These are phyloP conservation scores for Drosophila bifasciata DNA, from an alignment of 1,140 invertebrate genomes.

Conservation along the genomic window DNA sequence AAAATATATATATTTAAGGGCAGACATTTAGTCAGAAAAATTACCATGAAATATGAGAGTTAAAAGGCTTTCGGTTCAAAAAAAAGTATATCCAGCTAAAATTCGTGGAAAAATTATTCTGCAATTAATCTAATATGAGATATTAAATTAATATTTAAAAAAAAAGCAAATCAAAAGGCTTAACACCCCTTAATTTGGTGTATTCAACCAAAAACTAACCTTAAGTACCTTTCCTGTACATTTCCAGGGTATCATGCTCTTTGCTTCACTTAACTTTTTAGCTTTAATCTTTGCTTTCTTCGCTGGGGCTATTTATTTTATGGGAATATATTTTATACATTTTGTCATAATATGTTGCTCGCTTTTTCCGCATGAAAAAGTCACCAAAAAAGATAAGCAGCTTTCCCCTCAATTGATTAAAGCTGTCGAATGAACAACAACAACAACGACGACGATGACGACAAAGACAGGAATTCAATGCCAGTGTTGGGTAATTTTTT, in stretches of 20 bases:
- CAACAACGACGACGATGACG: constrained; percentile 31
- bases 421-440: constrained; percentile 36
- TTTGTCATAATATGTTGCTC: constrained; percentile 61
- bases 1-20: too few relatives aligned
- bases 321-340: constrained; percentile 15
- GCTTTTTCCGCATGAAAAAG: constrained; percentile 45
- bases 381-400: constrained; percentile 32
- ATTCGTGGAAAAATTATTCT: too few relatives aligned
- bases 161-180: too few relatives aligned
- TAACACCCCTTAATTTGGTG: too few relatives aligned
- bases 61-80: constrained; percentile 8
- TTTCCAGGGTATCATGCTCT: constrained; percentile 18
- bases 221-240: too few relatives aligned
- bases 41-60: too few relatives aligned
- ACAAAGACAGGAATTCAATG: constrained; percentile 41
- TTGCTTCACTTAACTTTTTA: background rate
- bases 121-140: background rate
- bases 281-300: background rate
- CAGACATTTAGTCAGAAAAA: too few relatives aligned
- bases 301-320: background rate
- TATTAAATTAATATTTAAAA: too few relatives aligned
- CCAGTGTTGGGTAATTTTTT: constrained; percentile 53
- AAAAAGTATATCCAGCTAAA: too few relatives aligned
- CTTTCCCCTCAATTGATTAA: constrained; percentile 66
- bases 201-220: too few relatives aligned